Evolutionary conservation across 1,140 invertebrate genomes (phyloP).

Genomic region (Oryctes rhinoceros): DNA sequence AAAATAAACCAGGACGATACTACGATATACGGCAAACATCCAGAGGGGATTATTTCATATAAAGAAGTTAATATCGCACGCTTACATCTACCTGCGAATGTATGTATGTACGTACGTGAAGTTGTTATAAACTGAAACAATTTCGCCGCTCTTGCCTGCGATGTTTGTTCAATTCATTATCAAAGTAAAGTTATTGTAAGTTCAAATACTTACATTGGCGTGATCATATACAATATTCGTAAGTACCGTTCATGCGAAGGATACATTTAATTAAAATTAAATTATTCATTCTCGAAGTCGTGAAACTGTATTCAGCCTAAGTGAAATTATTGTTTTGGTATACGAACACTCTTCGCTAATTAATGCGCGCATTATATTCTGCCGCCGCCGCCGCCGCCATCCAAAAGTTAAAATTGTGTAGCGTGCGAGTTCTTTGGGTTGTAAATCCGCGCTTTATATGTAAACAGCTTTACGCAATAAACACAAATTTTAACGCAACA

Average conservation of each 20-base stretch:
- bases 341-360: conserved; percentile 10
- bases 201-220: not conserved
- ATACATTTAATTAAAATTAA: conserved; percentile 4
- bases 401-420: conserved; percentile 10
- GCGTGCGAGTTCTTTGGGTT: not conserved
- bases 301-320: not conserved
- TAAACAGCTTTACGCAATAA: conserved; percentile 34
- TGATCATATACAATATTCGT: too few species aligned
- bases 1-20: not conserved
- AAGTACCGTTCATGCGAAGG: not conserved
- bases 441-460: conserved; percentile 23
- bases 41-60: not conserved
- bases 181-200: not conserved
- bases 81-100: not conserved
- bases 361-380: not conserved
- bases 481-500: conserved; percentile 27
- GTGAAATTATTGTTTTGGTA: conserved; percentile 17
- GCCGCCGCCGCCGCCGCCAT: not conserved
- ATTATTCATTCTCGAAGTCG: conserved; percentile 17
- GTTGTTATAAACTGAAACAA: not conserved
- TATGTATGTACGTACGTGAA: not conserved
- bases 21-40: not conserved
- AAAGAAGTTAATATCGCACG: not conserved
- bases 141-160: not conserved
- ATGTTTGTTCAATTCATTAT: conserved; percentile 3